Percentiles rank a stretch among this genome's conserved stretches.
Conservation (phyloP, 2,888 invertebrate genomes). For the Brassicogethes aeneus region DNA sequence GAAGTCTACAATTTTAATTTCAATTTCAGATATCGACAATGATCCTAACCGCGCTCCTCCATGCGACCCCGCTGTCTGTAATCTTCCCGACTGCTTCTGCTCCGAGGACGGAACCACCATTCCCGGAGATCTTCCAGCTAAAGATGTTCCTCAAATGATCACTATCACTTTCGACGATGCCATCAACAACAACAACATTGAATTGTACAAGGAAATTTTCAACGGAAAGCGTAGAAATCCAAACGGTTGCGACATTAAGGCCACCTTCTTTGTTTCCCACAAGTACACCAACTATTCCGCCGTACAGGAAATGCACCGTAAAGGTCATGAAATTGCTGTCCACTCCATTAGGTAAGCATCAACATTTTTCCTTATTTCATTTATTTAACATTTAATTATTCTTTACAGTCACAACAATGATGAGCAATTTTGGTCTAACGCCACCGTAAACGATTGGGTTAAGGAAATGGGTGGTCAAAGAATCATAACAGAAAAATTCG, state of each 20-base stretch:
- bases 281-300: slow-evolving; percentile 91
- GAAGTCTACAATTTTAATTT: background rate
- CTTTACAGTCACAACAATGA: slow-evolving; percentile 74
- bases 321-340: slow-evolving; percentile 89
- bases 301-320: slow-evolving; percentile 83
- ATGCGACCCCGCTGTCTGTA: slow-evolving; percentile 78
- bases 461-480: slow-evolving; percentile 94
- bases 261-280: slow-evolving; percentile 87
- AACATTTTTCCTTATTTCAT: slow-evolving; percentile 1
- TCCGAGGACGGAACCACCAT: slow-evolving; percentile 84
- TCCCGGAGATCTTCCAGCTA: slow-evolving; percentile 73
- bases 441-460: slow-evolving; percentile 86
- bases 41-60: slow-evolving; percentile 89
- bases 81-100: slow-evolving; percentile 88
- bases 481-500: slow-evolving; percentile 80
- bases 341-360: slow-evolving; percentile 83
- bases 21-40: slow-evolving; percentile 87
- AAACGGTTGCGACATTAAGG: slow-evolving; percentile 88
- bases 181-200: slow-evolving; percentile 92
- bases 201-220: slow-evolving; percentile 87
- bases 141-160: slow-evolving; percentile 89
- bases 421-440: slow-evolving; percentile 88
- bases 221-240: slow-evolving; percentile 83
- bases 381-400: slow-evolving; percentile 4
- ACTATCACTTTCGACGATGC: slow-evolving; percentile 92